A percentile compares a stretch with the other conserved stretches of the same genome.
phyloP scores from a whole-genome alignment of 2,113 vertebrate species.

The Chaenogobius annularis region DNA sequence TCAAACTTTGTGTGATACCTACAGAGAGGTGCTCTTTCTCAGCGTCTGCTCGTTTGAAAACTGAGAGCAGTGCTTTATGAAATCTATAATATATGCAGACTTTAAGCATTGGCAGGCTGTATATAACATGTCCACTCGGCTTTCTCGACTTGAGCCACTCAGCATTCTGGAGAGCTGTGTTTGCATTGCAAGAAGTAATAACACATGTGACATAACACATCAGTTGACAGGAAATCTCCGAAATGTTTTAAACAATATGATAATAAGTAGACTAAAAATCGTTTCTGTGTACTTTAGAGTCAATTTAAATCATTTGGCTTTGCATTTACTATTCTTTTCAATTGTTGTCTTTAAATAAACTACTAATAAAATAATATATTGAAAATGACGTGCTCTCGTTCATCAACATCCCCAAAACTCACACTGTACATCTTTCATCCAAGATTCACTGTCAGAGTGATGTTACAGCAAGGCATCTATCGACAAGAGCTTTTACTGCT shows the following conservation, averaged over 20 bases:
- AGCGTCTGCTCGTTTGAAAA: neutral
- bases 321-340: neutral
- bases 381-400: slow-evolving; percentile 3
- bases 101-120: neutral
- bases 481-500: slow-evolving; percentile 27
- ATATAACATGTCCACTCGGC: neutral
- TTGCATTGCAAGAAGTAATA: neutral
- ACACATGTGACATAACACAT: slow-evolving; percentile 1
- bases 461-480: slow-evolving; percentile 35
- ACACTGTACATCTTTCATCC: slow-evolving; percentile 23
- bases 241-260: neutral
- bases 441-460: slow-evolving; percentile 39
- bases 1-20: neutral
- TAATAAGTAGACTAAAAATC: neutral
- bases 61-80: neutral
- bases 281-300: neutral
- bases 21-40: neutral
- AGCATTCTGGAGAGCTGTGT: slow-evolving; percentile 2
- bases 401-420: slow-evolving; percentile 7
- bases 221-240: neutral
- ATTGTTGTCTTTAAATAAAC: neutral
- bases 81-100: neutral
- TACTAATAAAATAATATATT: too few species aligned
- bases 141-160: neutral
- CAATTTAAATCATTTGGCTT: neutral